Percentiles rank a stretch among this genome's conserved stretches.
phyloP scores from a whole-genome alignment of 2,888 invertebrate species.

The Eueremaeus valkanovi region DNA sequence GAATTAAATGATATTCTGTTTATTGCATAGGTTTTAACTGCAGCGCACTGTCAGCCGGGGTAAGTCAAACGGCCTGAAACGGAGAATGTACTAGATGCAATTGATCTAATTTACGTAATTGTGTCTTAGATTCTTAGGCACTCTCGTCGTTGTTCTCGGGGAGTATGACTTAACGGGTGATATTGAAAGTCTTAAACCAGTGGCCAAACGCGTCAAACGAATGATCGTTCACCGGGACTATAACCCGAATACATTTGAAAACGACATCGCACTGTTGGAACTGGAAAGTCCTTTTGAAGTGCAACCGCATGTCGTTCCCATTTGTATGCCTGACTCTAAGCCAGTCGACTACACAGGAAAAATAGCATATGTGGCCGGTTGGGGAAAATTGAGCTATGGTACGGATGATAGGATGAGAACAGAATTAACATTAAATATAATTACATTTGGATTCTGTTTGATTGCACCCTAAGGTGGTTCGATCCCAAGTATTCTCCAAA shows the following conservation, averaged over 20 bases:
- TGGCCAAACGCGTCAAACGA: conserved; percentile 75
- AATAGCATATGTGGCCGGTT: conserved; percentile 84
- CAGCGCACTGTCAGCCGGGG: conserved; percentile 93
- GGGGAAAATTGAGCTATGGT: conserved; percentile 81
- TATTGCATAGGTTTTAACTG: conserved; percentile 72
- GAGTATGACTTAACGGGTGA: conserved; percentile 77
- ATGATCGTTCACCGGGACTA: conserved; percentile 85
- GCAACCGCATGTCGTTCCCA: conserved; percentile 83
- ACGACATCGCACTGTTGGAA: conserved; percentile 81
- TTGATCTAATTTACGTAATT: too few species aligned
- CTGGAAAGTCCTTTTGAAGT: conserved; percentile 75
- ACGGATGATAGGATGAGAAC: conserved; percentile 39
- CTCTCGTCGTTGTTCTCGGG: conserved; percentile 82
- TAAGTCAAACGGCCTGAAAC: conserved; percentile 54
- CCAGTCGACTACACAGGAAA: conserved; percentile 73
- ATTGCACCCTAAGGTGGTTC: conserved; percentile 65
- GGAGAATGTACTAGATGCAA: too few species aligned
- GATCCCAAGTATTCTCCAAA: conserved; percentile 81
- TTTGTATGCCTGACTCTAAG: conserved; percentile 71
- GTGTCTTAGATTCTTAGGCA: conserved; percentile 69
- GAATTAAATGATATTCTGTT: background rate
- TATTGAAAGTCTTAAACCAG: conserved; percentile 60
- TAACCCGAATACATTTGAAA: conserved; percentile 84
- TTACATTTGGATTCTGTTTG: background rate
- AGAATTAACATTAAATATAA: background rate